A percentile compares a stretch with the other conserved stretches of the same genome.
Conservation (phyloP, 2,113 vertebrate species). For the Tapirus terrestris region DNA sequence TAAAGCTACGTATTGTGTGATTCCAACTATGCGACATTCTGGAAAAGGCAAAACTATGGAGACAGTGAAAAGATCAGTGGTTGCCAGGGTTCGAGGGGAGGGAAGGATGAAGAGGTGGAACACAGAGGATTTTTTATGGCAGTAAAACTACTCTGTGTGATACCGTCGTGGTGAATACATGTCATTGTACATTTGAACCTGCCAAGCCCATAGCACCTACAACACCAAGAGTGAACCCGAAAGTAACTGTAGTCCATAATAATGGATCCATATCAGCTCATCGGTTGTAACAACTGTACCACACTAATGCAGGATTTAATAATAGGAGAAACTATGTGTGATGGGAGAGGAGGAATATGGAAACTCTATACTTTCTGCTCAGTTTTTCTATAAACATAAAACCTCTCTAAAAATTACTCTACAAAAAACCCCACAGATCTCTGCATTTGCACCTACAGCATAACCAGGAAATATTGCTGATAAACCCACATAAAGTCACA, state of each 20-base stretch:
- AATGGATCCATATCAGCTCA: neutral
- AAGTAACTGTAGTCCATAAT: neutral
- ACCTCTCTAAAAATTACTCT: neutral
- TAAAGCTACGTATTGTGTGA: neutral
- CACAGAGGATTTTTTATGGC: neutral
- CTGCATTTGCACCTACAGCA: neutral
- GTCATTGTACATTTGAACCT: no score
- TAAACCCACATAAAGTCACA: neutral
- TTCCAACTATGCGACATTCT: neutral
- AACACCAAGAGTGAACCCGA: neutral
- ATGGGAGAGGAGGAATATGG: no score
- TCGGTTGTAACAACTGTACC: rapidly evolving
- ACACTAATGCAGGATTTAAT: neutral
- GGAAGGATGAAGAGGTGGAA: neutral
- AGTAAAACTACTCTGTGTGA: neutral
- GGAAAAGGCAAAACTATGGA: neutral
- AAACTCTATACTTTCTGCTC: neutral
- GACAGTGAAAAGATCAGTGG: neutral
- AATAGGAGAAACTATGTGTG: neutral
- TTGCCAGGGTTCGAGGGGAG: no score
- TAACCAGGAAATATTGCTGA: neutral
- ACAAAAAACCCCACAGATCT: neutral
- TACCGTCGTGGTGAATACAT: neutral
- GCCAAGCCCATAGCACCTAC: neutral
- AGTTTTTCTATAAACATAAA: neutral